A percentile compares a stretch with the other conserved stretches of the same genome.
phyloP scores from a whole-genome alignment of 2,113 vertebrate genomes.

The Nycticorax nycticorax region DNA sequence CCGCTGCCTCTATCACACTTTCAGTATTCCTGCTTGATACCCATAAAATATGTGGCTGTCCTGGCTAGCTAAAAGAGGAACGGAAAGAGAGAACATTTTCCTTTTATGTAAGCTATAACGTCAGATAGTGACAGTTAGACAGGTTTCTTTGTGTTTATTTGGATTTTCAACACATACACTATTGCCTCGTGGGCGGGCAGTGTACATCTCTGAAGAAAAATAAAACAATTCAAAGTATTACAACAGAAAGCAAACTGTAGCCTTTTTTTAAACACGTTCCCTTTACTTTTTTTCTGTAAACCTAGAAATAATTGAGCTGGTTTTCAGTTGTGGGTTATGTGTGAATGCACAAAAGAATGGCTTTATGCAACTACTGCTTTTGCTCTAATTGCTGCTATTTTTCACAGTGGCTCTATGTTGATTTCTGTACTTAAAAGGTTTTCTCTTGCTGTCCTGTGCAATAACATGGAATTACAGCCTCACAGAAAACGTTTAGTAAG shows the following conservation, averaged over 20 bases:
- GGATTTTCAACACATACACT: not conserved
- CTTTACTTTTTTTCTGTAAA: not conserved
- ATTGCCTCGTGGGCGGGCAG: accelerated
- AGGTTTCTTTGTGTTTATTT: too few relatives aligned
- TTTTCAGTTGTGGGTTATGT: not conserved
- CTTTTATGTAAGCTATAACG: not conserved
- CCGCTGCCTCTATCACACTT: not conserved
- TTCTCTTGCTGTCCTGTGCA: not conserved
- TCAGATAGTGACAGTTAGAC: not conserved
- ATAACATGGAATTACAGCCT: not conserved
- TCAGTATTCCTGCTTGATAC: not conserved
- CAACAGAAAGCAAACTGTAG: not conserved
- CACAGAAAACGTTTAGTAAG: not conserved
- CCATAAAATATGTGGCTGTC: not conserved
- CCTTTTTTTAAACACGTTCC: not conserved
- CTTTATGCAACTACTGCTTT: not conserved
- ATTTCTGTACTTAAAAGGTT: not conserved
- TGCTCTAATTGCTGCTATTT: not conserved
- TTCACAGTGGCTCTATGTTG: not conserved
- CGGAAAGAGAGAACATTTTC: not conserved
- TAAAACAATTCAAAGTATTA: not conserved
- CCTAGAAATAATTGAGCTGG: not conserved
- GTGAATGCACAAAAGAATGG: not conserved
- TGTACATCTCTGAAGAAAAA: not conserved
- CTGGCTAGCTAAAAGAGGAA: not conserved